phyloP scores from a whole-genome alignment of 2,113 vertebrate species.

The Zosterops pallidus region DNA sequence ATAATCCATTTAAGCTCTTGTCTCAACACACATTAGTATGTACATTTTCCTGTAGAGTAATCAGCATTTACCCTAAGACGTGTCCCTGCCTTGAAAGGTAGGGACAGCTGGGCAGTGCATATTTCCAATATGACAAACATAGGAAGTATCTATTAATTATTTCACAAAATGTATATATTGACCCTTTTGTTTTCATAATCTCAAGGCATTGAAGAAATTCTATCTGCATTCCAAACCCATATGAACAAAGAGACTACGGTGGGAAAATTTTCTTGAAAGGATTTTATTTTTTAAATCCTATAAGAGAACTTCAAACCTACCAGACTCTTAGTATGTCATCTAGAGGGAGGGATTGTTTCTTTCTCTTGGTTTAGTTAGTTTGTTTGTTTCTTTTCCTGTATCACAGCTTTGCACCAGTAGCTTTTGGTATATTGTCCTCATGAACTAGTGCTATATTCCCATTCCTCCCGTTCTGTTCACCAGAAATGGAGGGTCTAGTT shows the following conservation, averaged over 20 bases:
- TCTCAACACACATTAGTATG: background rate
- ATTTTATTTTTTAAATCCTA: background rate
- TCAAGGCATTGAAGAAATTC: background rate
- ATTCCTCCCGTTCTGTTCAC: background rate
- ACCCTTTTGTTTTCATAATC: background rate
- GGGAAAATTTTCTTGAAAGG: background rate
- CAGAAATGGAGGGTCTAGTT: background rate
- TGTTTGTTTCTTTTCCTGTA: background rate
- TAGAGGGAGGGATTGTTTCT: background rate
- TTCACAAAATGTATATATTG: background rate
- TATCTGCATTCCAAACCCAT: background rate
- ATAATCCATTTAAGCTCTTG: background rate
- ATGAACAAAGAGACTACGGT: background rate
- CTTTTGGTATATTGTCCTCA: background rate
- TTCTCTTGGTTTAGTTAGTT: background rate
- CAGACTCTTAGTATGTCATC: background rate
- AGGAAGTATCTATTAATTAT: background rate
- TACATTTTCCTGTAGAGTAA: background rate
- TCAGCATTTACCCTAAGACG: accelerated
- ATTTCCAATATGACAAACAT: background rate
- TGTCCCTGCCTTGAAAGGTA: background rate
- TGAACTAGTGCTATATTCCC: background rate
- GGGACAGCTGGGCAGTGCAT: background rate
- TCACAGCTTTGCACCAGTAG: background rate
- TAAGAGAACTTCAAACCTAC: background rate